Evolutionary conservation across 2,113 vertebrate species (phyloP).

Genomic region (Bostrychus sinensis): DNA sequence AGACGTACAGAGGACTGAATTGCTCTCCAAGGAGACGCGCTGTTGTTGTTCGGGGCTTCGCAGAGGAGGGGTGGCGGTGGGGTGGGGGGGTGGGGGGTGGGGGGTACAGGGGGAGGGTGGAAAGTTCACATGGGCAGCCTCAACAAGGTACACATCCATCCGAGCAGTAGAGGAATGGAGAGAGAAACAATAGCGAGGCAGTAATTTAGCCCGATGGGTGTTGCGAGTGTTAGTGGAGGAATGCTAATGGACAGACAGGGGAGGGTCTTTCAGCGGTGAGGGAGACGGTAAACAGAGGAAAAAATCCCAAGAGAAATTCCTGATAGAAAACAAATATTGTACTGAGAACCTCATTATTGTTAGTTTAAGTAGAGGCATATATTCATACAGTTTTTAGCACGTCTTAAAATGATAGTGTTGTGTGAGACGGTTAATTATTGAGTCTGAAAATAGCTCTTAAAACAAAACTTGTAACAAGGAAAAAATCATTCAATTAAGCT

Average conservation of each 20-base stretch:
- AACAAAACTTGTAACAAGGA: no score
- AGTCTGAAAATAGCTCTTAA: no score
- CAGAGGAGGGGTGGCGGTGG: constrained; percentile 25
- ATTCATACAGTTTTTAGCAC: no score
- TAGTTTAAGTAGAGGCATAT: background rate
- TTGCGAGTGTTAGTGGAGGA: constrained; percentile 40
- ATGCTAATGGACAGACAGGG: constrained; percentile 58
- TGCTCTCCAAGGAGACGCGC: constrained; percentile 53
- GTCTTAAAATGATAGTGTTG: background rate
- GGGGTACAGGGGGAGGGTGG: constrained; percentile 40
- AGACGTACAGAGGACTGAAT: constrained; percentile 38
- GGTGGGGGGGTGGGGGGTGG: constrained; percentile 30
- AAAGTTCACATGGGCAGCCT: constrained; percentile 46
- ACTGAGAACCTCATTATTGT: background rate
- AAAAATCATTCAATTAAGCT: no score
- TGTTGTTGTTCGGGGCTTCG: constrained; percentile 59
- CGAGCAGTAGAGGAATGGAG: constrained; percentile 35
- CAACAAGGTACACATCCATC: constrained; percentile 29
- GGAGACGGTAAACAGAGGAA: background rate
- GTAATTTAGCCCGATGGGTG: constrained; percentile 39
- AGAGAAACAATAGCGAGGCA: constrained; percentile 56
- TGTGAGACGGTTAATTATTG: no score
- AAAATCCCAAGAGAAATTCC: background rate
- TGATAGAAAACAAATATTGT: background rate
- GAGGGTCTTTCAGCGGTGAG: background rate